Base-by-base conservation (phyloP, 2,113 vertebrate species). In the Elachura formosa region DNA sequence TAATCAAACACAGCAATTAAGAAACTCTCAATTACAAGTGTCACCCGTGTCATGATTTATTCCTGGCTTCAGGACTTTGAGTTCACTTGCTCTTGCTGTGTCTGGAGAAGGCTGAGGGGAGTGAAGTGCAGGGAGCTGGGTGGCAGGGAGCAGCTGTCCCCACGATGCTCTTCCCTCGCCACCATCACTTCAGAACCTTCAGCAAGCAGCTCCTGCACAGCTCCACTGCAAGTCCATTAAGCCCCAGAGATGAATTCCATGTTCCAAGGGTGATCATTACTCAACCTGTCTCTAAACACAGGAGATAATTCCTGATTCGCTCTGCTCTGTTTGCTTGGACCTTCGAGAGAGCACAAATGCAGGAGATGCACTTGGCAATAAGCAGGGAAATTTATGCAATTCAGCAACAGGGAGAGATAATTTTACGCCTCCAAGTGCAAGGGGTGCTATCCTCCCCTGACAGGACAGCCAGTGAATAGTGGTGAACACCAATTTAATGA, bases 321-420 rank as follows among this genome's bases (percentile, higher is more conserved):
- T 90, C 94, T 43, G 76, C 94, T 92, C 86, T 31, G 86, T 48
- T 96, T 86, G 83, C 90, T 55, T 10, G 73, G 76, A 63, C 89
- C 89, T 94, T 95, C 46, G 6, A 19, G 68, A 29, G 41, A 61
- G 63, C 34, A 11, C 25, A 34, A 2, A 17, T 34, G 55, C 46
- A 49, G 92, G 75, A 75, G 29, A 34, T 66, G 11, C 48, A 12
- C 72, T 68, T 5, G 1, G 75, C 58, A 63, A 8, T 23, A 3
- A 31, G 55, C 3, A 67, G 64, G 81, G 56, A 45, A 94, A 80
- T 0, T 0, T 9, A 4, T 13, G 29, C 41, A 11, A 0, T 46
- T 66, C 46, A 69, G 26, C 63, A n/a, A 4, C 7, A 2, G 0
- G 1, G 34, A 31, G 49, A 66, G 52, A 55, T 4, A 13, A 62